Conservation (phyloP, 1,140 invertebrate species). For the Heterodera carotae region DNA sequence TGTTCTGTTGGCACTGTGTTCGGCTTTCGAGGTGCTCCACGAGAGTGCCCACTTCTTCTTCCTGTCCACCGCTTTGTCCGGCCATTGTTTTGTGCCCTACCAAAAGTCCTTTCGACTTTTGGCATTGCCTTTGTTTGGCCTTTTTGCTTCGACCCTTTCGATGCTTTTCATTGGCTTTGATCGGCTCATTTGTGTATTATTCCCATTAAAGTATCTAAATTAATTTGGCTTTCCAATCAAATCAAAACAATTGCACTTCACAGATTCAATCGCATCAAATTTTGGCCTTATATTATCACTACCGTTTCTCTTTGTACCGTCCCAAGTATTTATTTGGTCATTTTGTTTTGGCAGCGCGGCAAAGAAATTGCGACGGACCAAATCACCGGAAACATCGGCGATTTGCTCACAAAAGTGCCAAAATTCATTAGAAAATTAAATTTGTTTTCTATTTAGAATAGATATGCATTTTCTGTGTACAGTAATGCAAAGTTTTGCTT, state of each 20-base stretch:
- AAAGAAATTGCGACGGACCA: neutral
- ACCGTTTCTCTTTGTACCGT: neutral
- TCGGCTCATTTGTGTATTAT: neutral
- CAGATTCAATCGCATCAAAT: neutral
- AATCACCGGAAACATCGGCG: neutral
- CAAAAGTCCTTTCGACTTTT: neutral
- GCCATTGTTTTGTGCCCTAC: neutral
- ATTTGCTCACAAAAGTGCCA: neutral
- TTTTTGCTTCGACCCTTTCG: neutral
- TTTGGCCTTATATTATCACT: neutral
- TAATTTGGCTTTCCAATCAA: too few relatives aligned
- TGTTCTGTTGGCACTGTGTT: slow-evolving; percentile 16
- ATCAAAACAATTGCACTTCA: neutral
- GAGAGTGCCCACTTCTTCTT: slow-evolving; percentile 4
- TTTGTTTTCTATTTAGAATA: neutral
- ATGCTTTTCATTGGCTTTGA: slow-evolving; percentile 13
- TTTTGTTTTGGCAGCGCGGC: neutral
- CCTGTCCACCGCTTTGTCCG: neutral
- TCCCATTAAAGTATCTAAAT: neutral
- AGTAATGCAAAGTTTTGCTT: neutral
- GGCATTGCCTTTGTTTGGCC: neutral
- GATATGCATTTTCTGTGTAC: neutral
- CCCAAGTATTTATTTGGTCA: neutral
- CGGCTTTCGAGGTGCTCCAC: slow-evolving; percentile 17
- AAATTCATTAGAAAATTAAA: neutral